Base-by-base conservation (phyloP, 2,888 invertebrate species). In the Crepidodera aurea region DNA sequence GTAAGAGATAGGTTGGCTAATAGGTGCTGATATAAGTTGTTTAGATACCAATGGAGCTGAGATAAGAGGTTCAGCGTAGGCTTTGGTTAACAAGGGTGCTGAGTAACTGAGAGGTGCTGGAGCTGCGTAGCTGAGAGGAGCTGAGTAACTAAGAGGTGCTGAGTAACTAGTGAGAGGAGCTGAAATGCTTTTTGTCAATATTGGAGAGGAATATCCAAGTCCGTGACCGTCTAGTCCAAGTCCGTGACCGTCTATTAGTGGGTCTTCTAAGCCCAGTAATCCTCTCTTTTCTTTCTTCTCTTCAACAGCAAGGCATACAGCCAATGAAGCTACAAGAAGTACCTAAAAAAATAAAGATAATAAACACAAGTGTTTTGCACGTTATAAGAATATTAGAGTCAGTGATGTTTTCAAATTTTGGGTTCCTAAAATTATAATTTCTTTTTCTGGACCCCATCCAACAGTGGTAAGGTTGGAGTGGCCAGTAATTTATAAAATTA, bases 281-380 rank as follows among this genome's bases (percentile, higher is more conserved):
- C 73, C 74, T 54, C 74, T 70, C 57, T 73, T 73, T 50, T 72
- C 72, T 62, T 70, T 68, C 48, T 72, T 70, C 22, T 67, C 56
- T 51, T 71, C 68, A 34, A 64, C 63, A 18, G 70, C 61, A 56
- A 58, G 51, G 55, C 67, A 67, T 32, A 69, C 65, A 48, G 73
- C 71, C 60, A 69, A 32, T 10, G 65, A 48, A 56, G 69, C 71
- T 44, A 61, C 67, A 2, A 69, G 19, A 56, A 65, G 57, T 10
- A 70, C 60, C 71, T 71, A 32, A 51, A 65, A 65, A 42, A 22
- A 8, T 53, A n/a, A n/a, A n/a, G n/a, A n/a, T n/a, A n/a, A n/a
- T n/a, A n/a, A n/a, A n/a, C n/a, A n/a, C n/a, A n/a, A n/a, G n/a
- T n/a, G n/a, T n/a, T n/a, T n/a, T n/a, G n/a, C n/a, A n/a, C n/a